phyloP scores from a whole-genome alignment of 1,140 invertebrate genomes.

The Trachymyrmex septentrionalis region DNA sequence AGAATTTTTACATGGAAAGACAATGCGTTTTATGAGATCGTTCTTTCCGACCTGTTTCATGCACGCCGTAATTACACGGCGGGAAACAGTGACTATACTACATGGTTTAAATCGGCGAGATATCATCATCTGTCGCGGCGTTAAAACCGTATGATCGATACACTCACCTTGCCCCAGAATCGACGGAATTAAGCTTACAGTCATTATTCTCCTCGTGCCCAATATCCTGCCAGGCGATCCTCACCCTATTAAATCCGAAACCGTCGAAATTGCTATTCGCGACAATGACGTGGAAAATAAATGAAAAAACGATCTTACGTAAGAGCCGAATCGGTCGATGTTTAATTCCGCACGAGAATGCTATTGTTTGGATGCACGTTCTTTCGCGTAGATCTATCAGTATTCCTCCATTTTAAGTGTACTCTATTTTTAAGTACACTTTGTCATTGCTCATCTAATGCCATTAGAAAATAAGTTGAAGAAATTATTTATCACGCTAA shows the following conservation, averaged over 20 bases:
- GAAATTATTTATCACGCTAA: not conserved
- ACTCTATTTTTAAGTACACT: slow-evolving; percentile 8
- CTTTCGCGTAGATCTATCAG: not conserved
- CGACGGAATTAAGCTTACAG: slow-evolving; percentile 8
- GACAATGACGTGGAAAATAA: slow-evolving; percentile 25
- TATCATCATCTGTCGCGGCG: not conserved
- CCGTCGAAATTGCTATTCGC: not conserved
- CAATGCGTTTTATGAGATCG: slow-evolving; percentile 4
- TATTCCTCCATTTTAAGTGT: not conserved
- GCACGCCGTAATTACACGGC: not conserved
- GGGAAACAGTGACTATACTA: not conserved
- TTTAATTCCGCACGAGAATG: not conserved
- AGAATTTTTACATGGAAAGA: not conserved
- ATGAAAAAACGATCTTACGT: slow-evolving; percentile 36
- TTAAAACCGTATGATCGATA: slow-evolving; percentile 42
- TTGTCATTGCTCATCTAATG: not conserved
- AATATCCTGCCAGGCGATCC: slow-evolving; percentile 46
- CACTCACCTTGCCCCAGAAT: slow-evolving; percentile 44
- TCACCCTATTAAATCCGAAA: slow-evolving; percentile 20
- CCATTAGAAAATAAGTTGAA: not conserved
- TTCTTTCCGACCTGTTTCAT: slow-evolving; percentile 24
- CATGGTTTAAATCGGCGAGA: slow-evolving; percentile 1
- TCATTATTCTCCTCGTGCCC: slow-evolving; percentile 34
- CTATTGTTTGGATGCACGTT: slow-evolving; percentile 15
- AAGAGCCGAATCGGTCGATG: no score